Percentiles rank a stretch among this genome's conserved stretches.
phyloP scores from a whole-genome alignment of 1,140 invertebrate genomes.

The Penaeus vannamei region DNA sequence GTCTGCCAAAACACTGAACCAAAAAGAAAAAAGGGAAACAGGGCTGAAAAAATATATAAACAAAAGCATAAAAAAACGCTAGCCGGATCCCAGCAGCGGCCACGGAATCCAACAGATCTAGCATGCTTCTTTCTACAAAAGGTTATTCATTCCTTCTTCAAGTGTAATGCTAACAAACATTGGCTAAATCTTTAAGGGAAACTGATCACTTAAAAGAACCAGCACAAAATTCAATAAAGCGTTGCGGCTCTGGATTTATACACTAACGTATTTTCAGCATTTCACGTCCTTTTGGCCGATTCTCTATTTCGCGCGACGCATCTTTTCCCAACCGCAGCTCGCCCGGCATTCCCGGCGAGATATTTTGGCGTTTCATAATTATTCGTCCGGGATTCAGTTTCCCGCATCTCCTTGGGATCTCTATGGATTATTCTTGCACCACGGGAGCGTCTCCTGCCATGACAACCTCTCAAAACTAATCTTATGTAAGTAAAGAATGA shows the following conservation, averaged over 20 bases:
- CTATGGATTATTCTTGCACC: too few relatives aligned
- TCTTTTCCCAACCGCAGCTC: conserved; percentile 61
- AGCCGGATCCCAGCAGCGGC: too few relatives aligned
- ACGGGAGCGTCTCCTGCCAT: too few relatives aligned
- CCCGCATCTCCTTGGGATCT: too few relatives aligned
- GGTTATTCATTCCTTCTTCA: neutral
- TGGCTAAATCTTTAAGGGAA: neutral
- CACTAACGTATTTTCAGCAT: conserved; percentile 65
- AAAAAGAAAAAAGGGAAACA: too few relatives aligned
- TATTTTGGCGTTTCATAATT: conserved; percentile 62
- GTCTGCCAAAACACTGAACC: too few relatives aligned
- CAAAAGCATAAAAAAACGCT: too few relatives aligned
- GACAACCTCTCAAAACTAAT: neutral
- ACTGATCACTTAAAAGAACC: conserved; percentile 48
- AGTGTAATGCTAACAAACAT: neutral
- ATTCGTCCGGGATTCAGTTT: too few relatives aligned
- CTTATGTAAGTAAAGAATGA: conserved; percentile 36
- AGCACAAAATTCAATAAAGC: conserved; percentile 62
- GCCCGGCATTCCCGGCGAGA: conserved; percentile 7
- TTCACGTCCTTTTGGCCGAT: conserved; percentile 65
- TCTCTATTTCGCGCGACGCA: conserved; percentile 64
- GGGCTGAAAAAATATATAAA: too few relatives aligned
- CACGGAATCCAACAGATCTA: too few relatives aligned
- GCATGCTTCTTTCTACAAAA: too few relatives aligned
- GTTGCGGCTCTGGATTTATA: conserved; percentile 64